Base-by-base conservation (phyloP, 2,888 invertebrate genomes). In the Catotricha subobsoleta region DNA sequence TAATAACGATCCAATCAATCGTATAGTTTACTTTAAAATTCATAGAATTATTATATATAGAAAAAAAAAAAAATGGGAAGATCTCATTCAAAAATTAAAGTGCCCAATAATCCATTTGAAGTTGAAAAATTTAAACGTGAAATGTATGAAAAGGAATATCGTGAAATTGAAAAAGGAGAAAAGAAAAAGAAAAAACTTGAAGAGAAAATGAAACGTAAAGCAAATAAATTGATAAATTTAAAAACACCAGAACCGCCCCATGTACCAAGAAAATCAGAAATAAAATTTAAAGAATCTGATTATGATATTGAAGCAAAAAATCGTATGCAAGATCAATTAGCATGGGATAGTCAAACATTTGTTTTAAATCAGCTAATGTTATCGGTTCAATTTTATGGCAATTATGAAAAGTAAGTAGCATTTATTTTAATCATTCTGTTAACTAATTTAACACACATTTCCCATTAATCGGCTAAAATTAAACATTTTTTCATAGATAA, bases 321-420 rank as follows among this genome's bases (percentile, higher is more conserved):
- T 35, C 63, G 64, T 34, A 64, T 82, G 66, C 63, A 68, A 48
- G 64, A 68, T 50, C 70, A 75, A 52, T 65, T 79, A 13, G 60
- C 66, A 34, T 65, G 66, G 6, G 71, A 76, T 48, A 67, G 77
- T 6, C 72, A 80, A 51, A 66, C 69, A 3, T 86, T 86, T 56
- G 62, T 84, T 9, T 59, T 84, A 10, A 83, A 86, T 55, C 80
- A 84, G 55, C 69, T 82, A 43, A 65, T 82, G 41, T 67, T 83
- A 56, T 73, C 75, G 12, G 67, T 80, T 18, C 80, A 83, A 60
- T 83, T 86, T 62, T 82, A 81, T 52, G 73, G 76, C 48, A 78
- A 84, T 57, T 83, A 72, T 53, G 77, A 82, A 56, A 69, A 72
- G 83, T 83, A 59, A 67, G 71, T 43, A 4, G 19, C 7, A 19